These are phyloP conservation scores for Sphyrna mokarran DNA, from an alignment of 2,113 vertebrate genomes.

Conservation along the genomic window DNA sequence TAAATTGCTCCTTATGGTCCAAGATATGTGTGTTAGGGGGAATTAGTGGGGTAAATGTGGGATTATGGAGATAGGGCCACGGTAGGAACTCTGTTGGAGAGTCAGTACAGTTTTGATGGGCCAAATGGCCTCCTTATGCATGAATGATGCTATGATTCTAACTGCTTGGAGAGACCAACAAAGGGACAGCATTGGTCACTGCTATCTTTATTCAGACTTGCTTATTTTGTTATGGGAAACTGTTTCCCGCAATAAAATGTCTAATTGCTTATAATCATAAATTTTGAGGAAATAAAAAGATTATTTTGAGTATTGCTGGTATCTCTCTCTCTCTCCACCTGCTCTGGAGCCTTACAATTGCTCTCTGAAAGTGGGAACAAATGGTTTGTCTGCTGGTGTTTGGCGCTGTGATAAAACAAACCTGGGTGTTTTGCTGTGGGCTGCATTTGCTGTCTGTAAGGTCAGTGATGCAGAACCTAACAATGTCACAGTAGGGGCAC, in stretches of 20 bases:
- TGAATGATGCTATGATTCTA: too few relatives aligned
- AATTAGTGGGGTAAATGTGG: too few relatives aligned
- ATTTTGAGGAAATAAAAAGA: background rate
- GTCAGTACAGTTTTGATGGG: too few relatives aligned
- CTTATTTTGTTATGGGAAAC: background rate
- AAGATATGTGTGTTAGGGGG: too few relatives aligned
- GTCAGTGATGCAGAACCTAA: background rate
- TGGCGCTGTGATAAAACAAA: background rate
- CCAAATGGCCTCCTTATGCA: too few relatives aligned
- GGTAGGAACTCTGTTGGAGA: too few relatives aligned
- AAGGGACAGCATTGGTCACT: background rate
- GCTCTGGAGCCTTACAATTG: background rate
- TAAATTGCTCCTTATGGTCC: too few relatives aligned
- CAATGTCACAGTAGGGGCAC: background rate
- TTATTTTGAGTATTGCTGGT: background rate
- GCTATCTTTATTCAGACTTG: background rate
- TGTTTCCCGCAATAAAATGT: background rate
- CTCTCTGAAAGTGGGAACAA: background rate
- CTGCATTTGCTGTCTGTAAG: background rate
- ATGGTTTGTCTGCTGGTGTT: background rate
- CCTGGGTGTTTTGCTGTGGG: background rate
- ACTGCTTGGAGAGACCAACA: background rate
- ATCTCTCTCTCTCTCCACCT: background rate
- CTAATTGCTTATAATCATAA: background rate
- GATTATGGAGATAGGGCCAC: too few relatives aligned